These are phyloP conservation scores for Polypedilum pembai DNA, from an alignment of 1,140 invertebrate genomes.

Conservation along the genomic window DNA sequence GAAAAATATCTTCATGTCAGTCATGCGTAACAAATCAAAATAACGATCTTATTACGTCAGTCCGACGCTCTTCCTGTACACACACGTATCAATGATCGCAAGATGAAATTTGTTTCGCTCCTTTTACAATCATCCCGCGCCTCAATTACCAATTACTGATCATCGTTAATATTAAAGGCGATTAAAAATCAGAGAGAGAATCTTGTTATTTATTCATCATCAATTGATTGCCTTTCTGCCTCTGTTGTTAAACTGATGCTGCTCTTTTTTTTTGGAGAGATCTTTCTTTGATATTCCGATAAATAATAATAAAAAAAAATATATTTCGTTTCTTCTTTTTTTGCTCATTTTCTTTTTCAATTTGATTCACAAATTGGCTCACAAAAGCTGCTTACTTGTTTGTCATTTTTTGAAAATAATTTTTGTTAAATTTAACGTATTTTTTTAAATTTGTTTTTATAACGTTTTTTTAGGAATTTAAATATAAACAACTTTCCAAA, in stretches of 20 bases:
- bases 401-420: neutral
- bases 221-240: neutral
- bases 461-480: too few relatives aligned
- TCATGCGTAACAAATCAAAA: constrained; percentile 18
- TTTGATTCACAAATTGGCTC: too few relatives aligned
- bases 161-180: constrained; percentile 27
- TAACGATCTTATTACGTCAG: constrained; percentile 28
- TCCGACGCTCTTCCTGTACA: neutral
- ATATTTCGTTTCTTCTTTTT: too few relatives aligned
- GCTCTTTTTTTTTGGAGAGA: neutral
- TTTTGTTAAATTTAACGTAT: too few relatives aligned
- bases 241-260: too few relatives aligned
- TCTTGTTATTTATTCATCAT: constrained; percentile 28
- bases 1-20: neutral
- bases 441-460: too few relatives aligned
- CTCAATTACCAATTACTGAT: constrained; percentile 21
- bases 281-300: constrained; percentile 3
- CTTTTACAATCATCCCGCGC: constrained; percentile 9
- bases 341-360: too few relatives aligned
- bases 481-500: too few relatives aligned
- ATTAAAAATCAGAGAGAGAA: constrained; percentile 27
- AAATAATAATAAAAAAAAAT: neutral
- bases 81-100: neutral
- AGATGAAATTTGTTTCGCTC: neutral
- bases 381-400: neutral